Evolutionary conservation across 2,797 vertebrate genomes (phyloP).

Genomic region (Myiotriccus ornatus): DNA sequence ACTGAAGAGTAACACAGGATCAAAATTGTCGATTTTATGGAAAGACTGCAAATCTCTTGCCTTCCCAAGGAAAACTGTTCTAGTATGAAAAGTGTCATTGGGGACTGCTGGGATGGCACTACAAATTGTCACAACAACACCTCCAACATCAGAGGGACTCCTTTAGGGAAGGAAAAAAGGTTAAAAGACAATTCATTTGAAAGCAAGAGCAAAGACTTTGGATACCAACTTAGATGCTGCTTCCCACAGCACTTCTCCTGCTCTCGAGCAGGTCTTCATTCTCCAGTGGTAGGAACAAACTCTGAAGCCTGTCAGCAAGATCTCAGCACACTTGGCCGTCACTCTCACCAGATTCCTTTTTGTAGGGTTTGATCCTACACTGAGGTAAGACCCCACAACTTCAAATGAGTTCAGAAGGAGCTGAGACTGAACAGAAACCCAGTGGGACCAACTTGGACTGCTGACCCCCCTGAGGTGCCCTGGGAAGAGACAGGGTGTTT

Average conservation of each 20-base stretch:
- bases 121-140: background rate
- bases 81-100: background rate
- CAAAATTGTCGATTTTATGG: background rate
- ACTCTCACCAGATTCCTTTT: background rate
- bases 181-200: background rate
- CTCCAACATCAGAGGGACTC: background rate
- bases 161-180: background rate
- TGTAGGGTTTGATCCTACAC: background rate
- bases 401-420: background rate
- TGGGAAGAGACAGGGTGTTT: background rate
- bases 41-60: background rate
- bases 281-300: background rate
- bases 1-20: background rate
- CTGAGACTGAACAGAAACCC: background rate
- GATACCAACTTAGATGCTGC: background rate
- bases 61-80: background rate
- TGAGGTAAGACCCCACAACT: background rate
- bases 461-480: background rate
- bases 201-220: background rate
- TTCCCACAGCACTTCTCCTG: background rate
- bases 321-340: background rate
- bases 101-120: background rate
- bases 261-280: background rate
- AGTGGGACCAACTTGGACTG: background rate
- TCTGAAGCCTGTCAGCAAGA: background rate